phyloP scores from a whole-genome alignment of 2,888 invertebrate genomes.

The Nomada flava region DNA sequence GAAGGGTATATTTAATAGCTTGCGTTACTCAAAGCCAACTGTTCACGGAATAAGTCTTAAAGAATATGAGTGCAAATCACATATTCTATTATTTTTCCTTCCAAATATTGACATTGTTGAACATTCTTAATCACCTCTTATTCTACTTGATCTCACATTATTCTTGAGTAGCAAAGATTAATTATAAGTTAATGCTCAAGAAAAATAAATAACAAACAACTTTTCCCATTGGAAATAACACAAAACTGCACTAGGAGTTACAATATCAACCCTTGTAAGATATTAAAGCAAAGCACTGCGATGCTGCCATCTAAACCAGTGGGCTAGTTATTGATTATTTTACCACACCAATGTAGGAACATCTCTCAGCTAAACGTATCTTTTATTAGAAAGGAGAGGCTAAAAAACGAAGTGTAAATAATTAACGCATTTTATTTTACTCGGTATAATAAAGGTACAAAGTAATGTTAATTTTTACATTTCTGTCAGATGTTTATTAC shows the following conservation, averaged over 20 bases:
- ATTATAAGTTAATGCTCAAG: neutral
- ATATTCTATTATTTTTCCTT: slow-evolving; percentile 2
- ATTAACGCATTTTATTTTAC: slow-evolving; percentile 2
- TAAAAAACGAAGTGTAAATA: neutral
- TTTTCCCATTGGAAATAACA: neutral
- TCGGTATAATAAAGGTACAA: slow-evolving; percentile 14
- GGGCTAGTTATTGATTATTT: slow-evolving; percentile 69
- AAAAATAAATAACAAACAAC: neutral
- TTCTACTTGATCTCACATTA: neutral
- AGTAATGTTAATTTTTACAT: slow-evolving; percentile 27
- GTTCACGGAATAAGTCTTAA: neutral
- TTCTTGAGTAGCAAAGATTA: neutral
- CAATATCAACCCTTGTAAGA: slow-evolving; percentile 14
- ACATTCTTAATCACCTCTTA: neutral
- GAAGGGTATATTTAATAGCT: slow-evolving; percentile 9
- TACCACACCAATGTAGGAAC: neutral
- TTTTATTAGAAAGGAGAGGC: neutral
- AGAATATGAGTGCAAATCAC: slow-evolving; percentile 2
- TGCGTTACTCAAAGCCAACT: neutral
- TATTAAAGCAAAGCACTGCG: slow-evolving; percentile 57
- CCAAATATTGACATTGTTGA: slow-evolving; percentile 3
- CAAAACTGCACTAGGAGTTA: neutral
- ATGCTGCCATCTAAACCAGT: slow-evolving; percentile 68
- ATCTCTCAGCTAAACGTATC: neutral
- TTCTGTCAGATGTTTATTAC: slow-evolving; percentile 8